phyloP scores from a whole-genome alignment of 2,888 invertebrate species.

The Sussaba pulchella region DNA sequence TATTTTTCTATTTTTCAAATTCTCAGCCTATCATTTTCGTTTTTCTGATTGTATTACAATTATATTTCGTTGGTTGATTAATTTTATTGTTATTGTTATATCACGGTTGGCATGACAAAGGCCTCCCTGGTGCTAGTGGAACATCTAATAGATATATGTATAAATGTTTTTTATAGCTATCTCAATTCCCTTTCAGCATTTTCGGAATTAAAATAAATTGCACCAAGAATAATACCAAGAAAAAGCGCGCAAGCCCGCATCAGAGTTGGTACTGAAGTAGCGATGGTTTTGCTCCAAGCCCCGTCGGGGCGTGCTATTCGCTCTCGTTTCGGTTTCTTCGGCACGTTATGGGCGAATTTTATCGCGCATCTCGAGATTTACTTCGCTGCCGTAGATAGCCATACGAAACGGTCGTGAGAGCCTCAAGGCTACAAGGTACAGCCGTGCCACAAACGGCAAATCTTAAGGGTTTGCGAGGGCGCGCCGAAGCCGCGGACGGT shows the following conservation, averaged over 20 bases:
- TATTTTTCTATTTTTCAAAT: not conserved
- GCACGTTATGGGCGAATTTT: constrained; percentile 71
- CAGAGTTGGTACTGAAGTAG: too few species aligned
- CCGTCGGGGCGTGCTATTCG: too few species aligned
- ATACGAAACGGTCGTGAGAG: constrained; percentile 2
- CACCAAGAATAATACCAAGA: constrained; percentile 50
- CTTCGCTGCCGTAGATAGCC: constrained; percentile 57
- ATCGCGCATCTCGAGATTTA: constrained; percentile 73
- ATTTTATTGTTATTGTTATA: too few species aligned
- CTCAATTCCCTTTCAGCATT: not conserved
- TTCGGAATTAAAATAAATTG: constrained; percentile 83
- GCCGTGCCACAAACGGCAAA: not conserved
- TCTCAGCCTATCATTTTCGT: too few species aligned
- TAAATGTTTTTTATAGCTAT: too few species aligned
- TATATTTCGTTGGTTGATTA: too few species aligned
- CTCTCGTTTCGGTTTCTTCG: constrained; percentile 41
- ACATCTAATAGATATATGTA: too few species aligned
- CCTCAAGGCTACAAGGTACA: not conserved
- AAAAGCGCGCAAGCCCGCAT: constrained; percentile 18
- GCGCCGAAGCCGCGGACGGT: constrained; percentile 44
- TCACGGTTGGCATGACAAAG: too few species aligned
- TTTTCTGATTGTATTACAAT: too few species aligned
- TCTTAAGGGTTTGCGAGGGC: not conserved
- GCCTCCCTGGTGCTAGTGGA: too few species aligned
- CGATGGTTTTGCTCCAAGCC: too few species aligned